Evolutionary conservation across 2,113 vertebrate genomes (phyloP).

Genomic region (Mellivora capensis): DNA sequence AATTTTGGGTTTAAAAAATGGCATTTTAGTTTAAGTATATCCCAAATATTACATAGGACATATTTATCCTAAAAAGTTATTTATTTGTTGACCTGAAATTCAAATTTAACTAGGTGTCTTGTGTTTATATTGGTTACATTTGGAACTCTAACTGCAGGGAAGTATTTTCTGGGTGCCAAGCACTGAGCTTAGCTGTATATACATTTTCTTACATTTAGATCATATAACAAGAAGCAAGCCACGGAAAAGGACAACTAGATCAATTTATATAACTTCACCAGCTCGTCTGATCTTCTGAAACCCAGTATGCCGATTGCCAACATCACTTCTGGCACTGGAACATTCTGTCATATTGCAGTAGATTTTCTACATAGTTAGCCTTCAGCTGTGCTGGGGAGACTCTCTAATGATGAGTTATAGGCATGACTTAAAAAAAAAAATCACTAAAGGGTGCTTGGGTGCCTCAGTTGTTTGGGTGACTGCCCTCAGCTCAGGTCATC

Average conservation of each 20-base stretch:
- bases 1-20: neutral
- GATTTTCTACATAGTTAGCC: conserved; percentile 21
- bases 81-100: neutral
- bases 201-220: neutral
- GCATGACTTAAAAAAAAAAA: neutral
- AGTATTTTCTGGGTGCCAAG: neutral
- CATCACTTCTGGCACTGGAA: neutral
- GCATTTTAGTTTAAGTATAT: neutral
- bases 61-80: neutral
- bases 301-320: neutral
- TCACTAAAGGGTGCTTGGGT: too few species aligned
- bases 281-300: neutral
- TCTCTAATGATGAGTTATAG: neutral
- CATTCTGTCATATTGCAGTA: neutral
- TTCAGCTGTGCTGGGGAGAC: neutral
- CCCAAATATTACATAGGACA: neutral
- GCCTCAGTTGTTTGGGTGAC: too few species aligned
- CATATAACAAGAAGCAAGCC: neutral
- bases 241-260: neutral
- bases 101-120: neutral
- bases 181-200: neutral
- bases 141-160: neutral
- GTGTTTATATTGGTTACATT: neutral
- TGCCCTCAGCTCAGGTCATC: too few species aligned
- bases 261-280: neutral